Conservation (phyloP, 2,113 vertebrate genomes). For the Stigmatopora argus region DNA sequence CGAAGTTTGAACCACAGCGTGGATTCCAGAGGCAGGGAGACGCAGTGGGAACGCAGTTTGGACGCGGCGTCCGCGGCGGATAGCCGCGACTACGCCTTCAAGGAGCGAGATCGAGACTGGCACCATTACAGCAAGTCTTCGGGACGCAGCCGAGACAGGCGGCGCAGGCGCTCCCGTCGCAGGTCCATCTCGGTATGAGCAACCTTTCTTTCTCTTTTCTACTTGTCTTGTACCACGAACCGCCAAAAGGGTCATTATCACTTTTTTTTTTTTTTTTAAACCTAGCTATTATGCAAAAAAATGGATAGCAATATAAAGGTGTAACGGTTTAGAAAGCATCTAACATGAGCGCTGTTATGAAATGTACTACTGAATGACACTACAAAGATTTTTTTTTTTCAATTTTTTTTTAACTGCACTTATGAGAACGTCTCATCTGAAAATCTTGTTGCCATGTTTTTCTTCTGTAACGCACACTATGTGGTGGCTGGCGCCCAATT, state of each 20-base stretch:
- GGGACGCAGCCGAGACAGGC: conserved; percentile 71
- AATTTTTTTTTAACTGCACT: conserved; percentile 73
- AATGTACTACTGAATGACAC: conserved; percentile 30
- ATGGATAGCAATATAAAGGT: conserved; percentile 28
- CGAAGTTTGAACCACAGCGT: conserved; percentile 63
- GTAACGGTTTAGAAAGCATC: conserved; percentile 27
- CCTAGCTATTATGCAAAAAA: conserved; percentile 39
- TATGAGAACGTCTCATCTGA: conserved; percentile 90
- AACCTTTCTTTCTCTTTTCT: conserved; percentile 26
- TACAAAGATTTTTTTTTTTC: conserved; percentile 51
- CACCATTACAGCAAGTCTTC: conserved; percentile 95
- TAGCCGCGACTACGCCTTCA: conserved; percentile 35
- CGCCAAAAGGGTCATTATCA: conserved; percentile 44
- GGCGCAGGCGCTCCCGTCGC: conserved; percentile 74
- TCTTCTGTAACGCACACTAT: conserved; percentile 99
- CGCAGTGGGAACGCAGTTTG: conserved; percentile 66
- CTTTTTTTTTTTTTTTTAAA: conserved; percentile 35
- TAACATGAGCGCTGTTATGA: conserved; percentile 40
- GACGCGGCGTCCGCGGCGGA: conserved; percentile 72
- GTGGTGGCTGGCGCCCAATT: conserved; percentile 90
- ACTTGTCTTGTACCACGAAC: conserved; percentile 37
- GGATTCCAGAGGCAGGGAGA: conserved; percentile 66
- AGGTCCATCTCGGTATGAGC: conserved; percentile 84
- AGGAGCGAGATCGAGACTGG: conserved; percentile 75
- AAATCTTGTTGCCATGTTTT: conserved; percentile 99